Percentiles rank a stretch among this genome's conserved stretches.
Conservation (phyloP, 2,797 vertebrate genomes). For the Hafferia zeledoni region DNA sequence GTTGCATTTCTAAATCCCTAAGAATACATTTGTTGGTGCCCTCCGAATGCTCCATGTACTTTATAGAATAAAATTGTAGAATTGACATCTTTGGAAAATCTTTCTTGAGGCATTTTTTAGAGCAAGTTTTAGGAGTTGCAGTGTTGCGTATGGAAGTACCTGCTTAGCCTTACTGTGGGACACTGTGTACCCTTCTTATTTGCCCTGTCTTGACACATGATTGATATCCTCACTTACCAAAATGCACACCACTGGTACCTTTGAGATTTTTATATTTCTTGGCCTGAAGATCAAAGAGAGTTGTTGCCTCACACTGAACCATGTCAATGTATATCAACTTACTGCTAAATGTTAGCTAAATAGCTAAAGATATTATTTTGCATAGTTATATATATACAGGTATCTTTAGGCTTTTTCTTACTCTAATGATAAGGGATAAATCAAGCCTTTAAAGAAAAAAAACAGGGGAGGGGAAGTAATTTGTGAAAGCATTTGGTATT, state of each 20-base stretch:
- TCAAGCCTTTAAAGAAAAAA: neutral
- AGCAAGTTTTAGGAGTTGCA: neutral
- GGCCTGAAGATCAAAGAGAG: neutral
- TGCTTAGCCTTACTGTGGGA: neutral
- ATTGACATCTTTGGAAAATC: neutral
- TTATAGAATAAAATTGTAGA: neutral
- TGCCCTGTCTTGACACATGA: neutral
- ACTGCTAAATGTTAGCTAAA: neutral
- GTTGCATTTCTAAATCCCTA: neutral
- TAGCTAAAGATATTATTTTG: neutral
- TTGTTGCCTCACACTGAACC: neutral
- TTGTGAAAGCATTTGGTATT: neutral
- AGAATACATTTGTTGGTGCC: neutral
- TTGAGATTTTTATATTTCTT: neutral
- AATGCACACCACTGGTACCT: accelerated
- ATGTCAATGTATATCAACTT: neutral
- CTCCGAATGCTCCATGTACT: neutral
- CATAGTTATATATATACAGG: neutral
- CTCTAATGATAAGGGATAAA: neutral
- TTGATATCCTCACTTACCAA: neutral
- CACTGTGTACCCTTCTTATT: neutral
- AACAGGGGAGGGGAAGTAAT: neutral
- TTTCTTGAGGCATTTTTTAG: neutral
- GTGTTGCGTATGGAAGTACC: neutral
- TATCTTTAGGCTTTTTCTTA: neutral